Percentiles rank a stretch among this genome's conserved stretches.
phyloP scores from a whole-genome alignment of 2,888 invertebrate genomes.

The Notodonta ziczac region DNA sequence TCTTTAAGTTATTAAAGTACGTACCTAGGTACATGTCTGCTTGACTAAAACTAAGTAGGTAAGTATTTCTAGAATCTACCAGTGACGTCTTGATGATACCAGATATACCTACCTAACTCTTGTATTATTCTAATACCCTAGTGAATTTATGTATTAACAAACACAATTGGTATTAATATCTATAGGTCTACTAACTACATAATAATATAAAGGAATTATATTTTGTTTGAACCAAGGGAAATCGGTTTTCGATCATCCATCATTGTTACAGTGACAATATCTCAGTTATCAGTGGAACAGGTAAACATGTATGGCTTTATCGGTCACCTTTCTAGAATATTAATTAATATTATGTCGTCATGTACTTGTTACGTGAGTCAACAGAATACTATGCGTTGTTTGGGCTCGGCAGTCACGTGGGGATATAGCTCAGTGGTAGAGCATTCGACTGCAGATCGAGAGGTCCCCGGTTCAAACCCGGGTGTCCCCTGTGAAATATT shows the following conservation, averaged over 20 bases:
- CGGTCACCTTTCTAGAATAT: slow-evolving; percentile 16
- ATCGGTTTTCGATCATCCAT: neutral
- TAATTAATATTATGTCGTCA: slow-evolving; percentile 24
- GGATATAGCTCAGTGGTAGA: slow-evolving; percentile 81
- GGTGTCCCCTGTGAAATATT: slow-evolving; percentile 64
- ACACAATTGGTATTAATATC: neutral
- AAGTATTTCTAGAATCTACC: no score
- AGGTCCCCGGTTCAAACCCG: slow-evolving; percentile 80
- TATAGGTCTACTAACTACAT: no score
- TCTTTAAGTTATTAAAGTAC: no score
- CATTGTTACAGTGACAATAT: slow-evolving; percentile 22
- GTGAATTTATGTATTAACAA: neutral
- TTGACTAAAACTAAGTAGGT: no score
- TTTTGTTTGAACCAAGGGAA: neutral
- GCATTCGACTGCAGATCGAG: slow-evolving; percentile 80
- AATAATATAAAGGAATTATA: no score
- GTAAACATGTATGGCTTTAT: slow-evolving; percentile 25
- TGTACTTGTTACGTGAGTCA: slow-evolving; percentile 12
- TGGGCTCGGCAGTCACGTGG: slow-evolving; percentile 22
- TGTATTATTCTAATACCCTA: neutral
- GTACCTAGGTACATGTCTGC: no score
- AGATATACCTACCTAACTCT: no score
- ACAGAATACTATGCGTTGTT: slow-evolving; percentile 19
- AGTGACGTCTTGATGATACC: no score
- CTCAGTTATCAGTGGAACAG: slow-evolving; percentile 30